Percentiles rank a stretch among this genome's conserved stretches.
These are phyloP conservation scores for Bellardia bayeri DNA, from an alignment of 2,888 invertebrate species.

Conservation along the genomic window DNA sequence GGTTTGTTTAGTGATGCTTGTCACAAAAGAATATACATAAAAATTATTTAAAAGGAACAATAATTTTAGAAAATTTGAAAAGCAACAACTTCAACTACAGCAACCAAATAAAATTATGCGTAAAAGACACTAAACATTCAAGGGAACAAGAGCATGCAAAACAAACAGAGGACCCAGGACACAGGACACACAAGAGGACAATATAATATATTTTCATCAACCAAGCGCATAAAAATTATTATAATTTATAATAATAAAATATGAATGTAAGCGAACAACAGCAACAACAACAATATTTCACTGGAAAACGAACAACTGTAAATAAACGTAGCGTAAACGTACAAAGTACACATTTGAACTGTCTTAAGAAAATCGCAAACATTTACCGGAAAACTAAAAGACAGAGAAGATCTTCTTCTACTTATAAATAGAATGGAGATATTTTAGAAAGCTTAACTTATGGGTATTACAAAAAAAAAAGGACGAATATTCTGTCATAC, in stretches of 20 bases:
- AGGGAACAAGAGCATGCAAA: not conserved
- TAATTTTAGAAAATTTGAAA: not conserved
- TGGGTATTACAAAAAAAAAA: not conserved
- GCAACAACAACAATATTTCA: conserved; percentile 15
- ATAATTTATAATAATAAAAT: conserved; percentile 70
- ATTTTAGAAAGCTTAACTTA: conserved; percentile 25
- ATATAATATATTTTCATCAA: conserved; percentile 64
- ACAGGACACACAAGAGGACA: conserved; percentile 34
- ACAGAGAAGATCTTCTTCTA: conserved; percentile 23
- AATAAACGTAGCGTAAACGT: conserved; percentile 66
- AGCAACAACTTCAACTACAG: conserved; percentile 21
- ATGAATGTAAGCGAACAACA: conserved; percentile 33
- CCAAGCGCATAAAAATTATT: conserved; percentile 70
- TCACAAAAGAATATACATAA: conserved; percentile 52
- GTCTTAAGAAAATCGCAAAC: conserved; percentile 18
- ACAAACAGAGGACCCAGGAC: not conserved
- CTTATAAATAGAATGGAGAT: conserved; percentile 6
- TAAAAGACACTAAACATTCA: conserved; percentile 50
- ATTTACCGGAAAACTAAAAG: conserved; percentile 13
- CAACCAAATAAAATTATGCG: conserved; percentile 55
- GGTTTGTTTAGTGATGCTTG: conserved; percentile 69
- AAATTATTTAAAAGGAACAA: conserved; percentile 46
- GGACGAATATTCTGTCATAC: not conserved
- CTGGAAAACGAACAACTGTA: conserved; percentile 40
- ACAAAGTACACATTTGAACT: conserved; percentile 7